Base-by-base conservation (phyloP, 2,888 invertebrate genomes). In the Polymixis lichenea region DNA sequence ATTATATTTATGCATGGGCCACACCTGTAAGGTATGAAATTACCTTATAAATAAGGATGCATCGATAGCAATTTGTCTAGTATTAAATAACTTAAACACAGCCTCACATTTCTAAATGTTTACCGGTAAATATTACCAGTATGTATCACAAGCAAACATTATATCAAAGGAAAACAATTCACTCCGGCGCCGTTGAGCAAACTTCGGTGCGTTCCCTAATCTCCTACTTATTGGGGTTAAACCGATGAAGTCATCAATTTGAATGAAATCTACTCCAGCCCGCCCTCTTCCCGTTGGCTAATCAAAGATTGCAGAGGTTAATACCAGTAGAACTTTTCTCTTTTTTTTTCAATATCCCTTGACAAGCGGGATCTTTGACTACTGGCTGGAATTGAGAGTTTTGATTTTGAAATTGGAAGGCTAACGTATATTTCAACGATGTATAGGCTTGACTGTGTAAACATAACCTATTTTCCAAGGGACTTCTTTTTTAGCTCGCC, bases 221-320 rank as follows among this genome's bases (percentile, higher is more conserved):
- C 93, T 90, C 87, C 88, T 91, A 91, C 93, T 92, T 94, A 93
- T 91, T 91, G 92, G 93, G 95, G 95, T 93, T 93, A 95, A 94
- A 92, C 92, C 93, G 91, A 95, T 95, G 93, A 93, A 95, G 94
- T 93, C 93, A 92, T 95, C 95, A 93, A 94, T 95, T 95, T 93
- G 91, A 94, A 94, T 94, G 91, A 92, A 93, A 93, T 92, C 91
- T 89, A 89, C 90, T 90, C 89, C 85, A 84, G 90, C 89, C 90
- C 90, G 73, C 87, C 86, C 88, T 87, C 88, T 88, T 86, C 92
- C 90, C 91, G 90, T 88, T 68, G 83, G 91, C 91, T 94, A 94
- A 95, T 94, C 93, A 94, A 91, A 92, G 90, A 92, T 91, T 90
- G 89, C 89, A 88, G 84, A 92, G 91, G 91, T 91, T 90, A 91